phyloP scores from a whole-genome alignment of 2,888 invertebrate genomes.

The Sphaerophoria taeniata region DNA sequence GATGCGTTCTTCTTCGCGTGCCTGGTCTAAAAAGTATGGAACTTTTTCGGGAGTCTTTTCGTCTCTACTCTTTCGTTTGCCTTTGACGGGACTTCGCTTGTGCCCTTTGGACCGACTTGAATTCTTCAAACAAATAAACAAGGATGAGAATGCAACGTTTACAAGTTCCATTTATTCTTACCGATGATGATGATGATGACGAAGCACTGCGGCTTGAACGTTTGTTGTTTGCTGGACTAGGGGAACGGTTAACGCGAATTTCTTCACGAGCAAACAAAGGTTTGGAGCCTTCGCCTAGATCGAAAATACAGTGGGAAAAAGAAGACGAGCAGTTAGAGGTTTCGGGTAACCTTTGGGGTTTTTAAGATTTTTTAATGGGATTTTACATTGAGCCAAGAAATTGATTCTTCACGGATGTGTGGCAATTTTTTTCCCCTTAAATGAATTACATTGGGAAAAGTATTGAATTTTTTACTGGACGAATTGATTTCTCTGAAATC shows the following conservation, averaged over 20 bases:
- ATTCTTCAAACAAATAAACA: slow-evolving; percentile 23
- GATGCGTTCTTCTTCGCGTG: slow-evolving; percentile 64
- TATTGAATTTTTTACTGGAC: no score
- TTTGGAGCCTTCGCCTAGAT: slow-evolving; percentile 68
- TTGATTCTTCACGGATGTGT: no score
- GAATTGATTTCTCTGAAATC: no score
- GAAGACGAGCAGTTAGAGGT: background rate
- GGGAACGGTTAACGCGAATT: slow-evolving; percentile 45
- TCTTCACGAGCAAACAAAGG: slow-evolving; percentile 65
- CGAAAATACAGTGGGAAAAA: background rate
- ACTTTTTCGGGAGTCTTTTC: slow-evolving; percentile 50
- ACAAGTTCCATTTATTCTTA: slow-evolving; percentile 17
- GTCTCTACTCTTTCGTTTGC: slow-evolving; percentile 17
- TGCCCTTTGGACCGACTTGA: no score
- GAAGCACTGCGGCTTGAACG: slow-evolving; percentile 7
- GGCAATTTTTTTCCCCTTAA: no score
- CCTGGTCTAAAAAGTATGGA: slow-evolving; percentile 65
- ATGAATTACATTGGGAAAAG: no score
- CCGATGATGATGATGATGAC: slow-evolving; percentile 47
- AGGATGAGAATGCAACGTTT: background rate
- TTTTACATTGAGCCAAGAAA: no score
- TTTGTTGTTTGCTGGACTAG: slow-evolving; percentile 52
- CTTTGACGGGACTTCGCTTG: slow-evolving; percentile 19
- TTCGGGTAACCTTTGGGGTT: no score
- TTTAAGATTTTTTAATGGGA: no score